Base-by-base conservation (phyloP, 2,888 invertebrate species). In the Terebella lapidaria region DNA sequence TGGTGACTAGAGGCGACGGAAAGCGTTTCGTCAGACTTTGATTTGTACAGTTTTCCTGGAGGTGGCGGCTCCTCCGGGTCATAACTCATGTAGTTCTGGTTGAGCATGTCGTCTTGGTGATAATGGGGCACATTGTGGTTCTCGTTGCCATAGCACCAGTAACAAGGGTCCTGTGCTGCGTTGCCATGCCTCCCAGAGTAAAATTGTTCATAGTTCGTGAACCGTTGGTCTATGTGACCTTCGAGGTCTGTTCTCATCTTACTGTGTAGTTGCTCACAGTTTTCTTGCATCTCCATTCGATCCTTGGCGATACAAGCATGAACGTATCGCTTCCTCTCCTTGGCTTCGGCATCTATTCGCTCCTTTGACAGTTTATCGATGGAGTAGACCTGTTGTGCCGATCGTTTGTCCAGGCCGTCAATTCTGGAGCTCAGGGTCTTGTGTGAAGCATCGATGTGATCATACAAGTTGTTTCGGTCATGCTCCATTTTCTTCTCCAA, bases 401-500 rank as follows among this genome's bases (percentile, higher is more conserved):
- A 73, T 22, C 70, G 85, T 73, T 87, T 85, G 73, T 91, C 89
- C 57, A 91, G 81, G 70, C 89, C 88, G 3, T 89, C 88, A 0
- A 94, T 90, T 71, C 91, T 88, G 68, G 89, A 87, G 64, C 90
- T 90, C 52, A 94, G 79, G 66, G 87, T 86, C 64, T 90, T 88
- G 74, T 91, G 90, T 0, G 91, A 90, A 72, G 87, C 85, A 72
- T 90, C 88, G 30, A 92, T 88, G 70, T 87, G 87, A 61, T 87
- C 86, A 77, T 92, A 87, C 69, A 92, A 77, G 71, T 91, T 90
- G 63, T 88, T 86, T 70, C 90, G 89, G 72, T 91, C 90, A 69
- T 87, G 86, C 71, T 90, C 90, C 56, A 94, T 70, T 58, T 78
- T 72, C 65, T 90, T 88, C 76, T 94, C 92, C 81, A 94, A 87